These are phyloP conservation scores for Ceyx cyanopectus DNA, from an alignment of 2,113 vertebrate species.

Conservation along the genomic window DNA sequence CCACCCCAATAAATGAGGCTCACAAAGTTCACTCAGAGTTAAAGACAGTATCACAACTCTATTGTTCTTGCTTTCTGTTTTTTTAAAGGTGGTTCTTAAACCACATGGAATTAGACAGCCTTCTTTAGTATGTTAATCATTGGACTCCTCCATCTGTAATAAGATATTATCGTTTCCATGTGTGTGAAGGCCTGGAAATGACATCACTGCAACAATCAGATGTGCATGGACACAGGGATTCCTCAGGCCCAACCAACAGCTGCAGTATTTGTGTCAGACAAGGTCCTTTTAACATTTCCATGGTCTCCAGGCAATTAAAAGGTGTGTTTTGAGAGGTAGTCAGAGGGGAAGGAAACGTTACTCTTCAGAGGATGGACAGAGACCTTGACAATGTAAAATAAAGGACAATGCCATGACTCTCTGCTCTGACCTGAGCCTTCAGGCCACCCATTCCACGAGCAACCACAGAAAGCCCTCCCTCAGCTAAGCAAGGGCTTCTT, in stretches of 20 bases:
- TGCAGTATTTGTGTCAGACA: neutral
- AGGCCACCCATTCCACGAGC: fast-evolving
- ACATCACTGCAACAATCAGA: constrained; percentile 51
- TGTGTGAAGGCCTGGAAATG: constrained; percentile 46
- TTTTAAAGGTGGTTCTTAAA: constrained; percentile 31
- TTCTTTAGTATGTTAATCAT: constrained; percentile 23
- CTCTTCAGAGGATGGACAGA: neutral
- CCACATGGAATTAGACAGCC: neutral
- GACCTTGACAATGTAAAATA: neutral
- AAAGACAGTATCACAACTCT: neutral
- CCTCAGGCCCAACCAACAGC: neutral
- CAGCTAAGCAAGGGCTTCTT: neutral
- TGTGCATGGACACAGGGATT: neutral
- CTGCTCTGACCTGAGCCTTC: neutral
- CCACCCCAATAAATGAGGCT: constrained; percentile 32
- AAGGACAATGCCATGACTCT: neutral
- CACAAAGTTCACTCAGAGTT: constrained; percentile 46
- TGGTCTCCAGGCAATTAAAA: neutral
- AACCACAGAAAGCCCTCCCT: neutral
- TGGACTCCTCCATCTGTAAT: constrained; percentile 22
- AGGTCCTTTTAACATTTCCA: neutral
- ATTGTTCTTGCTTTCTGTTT: neutral
- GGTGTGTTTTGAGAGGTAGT: neutral
- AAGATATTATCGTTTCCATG: constrained; percentile 62
- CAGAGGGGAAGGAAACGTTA: neutral